Percentiles rank a stretch among this genome's conserved stretches.
Evolutionary conservation across 2,888 invertebrate species (phyloP).

Genomic region (Aporophyla nigra): DNA sequence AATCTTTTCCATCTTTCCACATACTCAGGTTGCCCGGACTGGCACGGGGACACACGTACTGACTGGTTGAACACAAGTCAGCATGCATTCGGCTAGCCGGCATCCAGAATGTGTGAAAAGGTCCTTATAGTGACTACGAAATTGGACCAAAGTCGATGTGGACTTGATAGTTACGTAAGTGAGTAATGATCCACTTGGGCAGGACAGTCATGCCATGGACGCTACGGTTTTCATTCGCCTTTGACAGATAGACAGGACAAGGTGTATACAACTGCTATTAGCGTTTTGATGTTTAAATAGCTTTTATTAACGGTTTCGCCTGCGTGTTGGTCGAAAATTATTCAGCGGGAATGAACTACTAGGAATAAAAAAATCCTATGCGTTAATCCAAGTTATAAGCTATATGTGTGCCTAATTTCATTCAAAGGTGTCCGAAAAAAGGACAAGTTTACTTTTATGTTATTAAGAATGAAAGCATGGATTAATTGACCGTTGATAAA

Average conservation of each 20-base stretch:
- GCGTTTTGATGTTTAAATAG: background rate
- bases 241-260: background rate
- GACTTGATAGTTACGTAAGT: slow-evolving; percentile 42
- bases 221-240: slow-evolving; percentile 19
- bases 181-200: slow-evolving; percentile 45
- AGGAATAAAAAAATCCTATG: no score
- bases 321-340: no score
- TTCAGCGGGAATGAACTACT: no score
- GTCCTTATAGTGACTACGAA: slow-evolving; percentile 18
- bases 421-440: no score
- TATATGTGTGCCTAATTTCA: no score
- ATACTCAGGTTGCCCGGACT: background rate
- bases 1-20: background rate
- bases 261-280: background rate
- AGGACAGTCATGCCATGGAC: background rate
- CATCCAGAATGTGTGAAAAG: background rate
- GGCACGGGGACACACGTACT: no score
- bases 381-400: no score
- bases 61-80: background rate
- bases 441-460: background rate
- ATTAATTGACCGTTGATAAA: background rate
- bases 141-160: slow-evolving; percentile 43
- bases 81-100: background rate
- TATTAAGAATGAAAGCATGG: background rate
- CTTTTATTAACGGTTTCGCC: background rate